phyloP scores from a whole-genome alignment of 2,113 vertebrate genomes.

The Erythrolamprus reginae region DNA sequence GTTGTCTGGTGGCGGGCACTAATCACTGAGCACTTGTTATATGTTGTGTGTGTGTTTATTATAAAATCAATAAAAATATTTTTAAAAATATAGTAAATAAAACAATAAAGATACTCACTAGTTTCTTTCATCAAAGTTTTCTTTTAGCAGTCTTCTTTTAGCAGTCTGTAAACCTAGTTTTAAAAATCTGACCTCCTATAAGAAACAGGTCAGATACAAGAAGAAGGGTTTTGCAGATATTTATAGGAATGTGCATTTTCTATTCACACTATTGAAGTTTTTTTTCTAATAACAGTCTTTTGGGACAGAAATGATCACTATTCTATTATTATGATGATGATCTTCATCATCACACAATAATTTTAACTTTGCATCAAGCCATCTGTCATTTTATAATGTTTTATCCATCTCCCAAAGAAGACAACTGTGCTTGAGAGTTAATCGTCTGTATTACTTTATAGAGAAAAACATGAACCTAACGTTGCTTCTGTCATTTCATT shows the following conservation, averaged over 20 bases:
- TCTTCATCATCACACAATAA: not conserved
- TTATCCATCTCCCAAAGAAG: not conserved
- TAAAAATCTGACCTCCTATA: not conserved
- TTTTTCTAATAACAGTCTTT: not conserved
- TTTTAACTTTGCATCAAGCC: not conserved
- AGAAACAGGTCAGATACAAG: not conserved
- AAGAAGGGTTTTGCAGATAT: not conserved
- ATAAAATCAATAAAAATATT: no score
- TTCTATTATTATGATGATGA: not conserved
- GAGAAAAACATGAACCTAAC: not conserved
- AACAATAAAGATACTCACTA: not conserved
- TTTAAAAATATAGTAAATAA: not conserved
- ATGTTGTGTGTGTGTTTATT: no score
- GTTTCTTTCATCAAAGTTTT: not conserved
- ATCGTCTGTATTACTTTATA: accelerated
- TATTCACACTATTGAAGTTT: not conserved
- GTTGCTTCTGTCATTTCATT: not conserved
- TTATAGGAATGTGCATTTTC: not conserved
- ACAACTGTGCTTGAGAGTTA: accelerated
- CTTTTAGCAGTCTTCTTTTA: not conserved
- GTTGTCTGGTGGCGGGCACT: no score
- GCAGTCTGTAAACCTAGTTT: not conserved
- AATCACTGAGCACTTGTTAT: no score
- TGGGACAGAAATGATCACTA: not conserved
- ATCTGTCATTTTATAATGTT: not conserved